These are phyloP conservation scores for Lissocephala sabroskyi DNA, from an alignment of 2,888 invertebrate species.

Conservation along the genomic window DNA sequence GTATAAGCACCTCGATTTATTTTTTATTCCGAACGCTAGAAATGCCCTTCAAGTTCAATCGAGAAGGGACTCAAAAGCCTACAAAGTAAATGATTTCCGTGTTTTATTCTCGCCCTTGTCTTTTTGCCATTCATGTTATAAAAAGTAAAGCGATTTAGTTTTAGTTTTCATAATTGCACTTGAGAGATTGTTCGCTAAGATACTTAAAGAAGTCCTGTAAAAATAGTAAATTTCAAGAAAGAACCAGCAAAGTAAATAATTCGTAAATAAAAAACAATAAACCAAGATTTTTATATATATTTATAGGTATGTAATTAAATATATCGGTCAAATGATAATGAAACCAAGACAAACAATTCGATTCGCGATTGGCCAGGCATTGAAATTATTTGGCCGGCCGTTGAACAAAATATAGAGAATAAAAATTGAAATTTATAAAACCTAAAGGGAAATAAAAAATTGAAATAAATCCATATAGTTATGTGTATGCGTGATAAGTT, in stretches of 20 bases:
- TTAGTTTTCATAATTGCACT: slow-evolving; percentile 51
- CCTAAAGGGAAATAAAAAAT: slow-evolving; percentile 45
- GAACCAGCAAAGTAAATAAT: no score
- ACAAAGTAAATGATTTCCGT: no score
- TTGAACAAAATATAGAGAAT: slow-evolving; percentile 40
- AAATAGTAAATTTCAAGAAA: neutral
- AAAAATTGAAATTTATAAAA: no score
- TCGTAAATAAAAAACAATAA: slow-evolving; percentile 54
- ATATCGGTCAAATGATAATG: slow-evolving; percentile 24
- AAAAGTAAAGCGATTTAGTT: no score
- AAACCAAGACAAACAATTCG: slow-evolving; percentile 24
- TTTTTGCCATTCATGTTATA: no score
- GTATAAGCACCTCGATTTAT: neutral
- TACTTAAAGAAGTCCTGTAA: neutral
- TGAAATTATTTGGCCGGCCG: no score
- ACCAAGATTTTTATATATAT: slow-evolving; percentile 47
- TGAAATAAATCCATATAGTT: slow-evolving; percentile 38
- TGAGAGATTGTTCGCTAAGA: slow-evolving; percentile 37
- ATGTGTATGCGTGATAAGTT: slow-evolving; percentile 56
- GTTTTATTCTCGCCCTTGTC: no score
- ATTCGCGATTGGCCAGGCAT: no score
- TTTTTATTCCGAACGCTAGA: slow-evolving; percentile 10
- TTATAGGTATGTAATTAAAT: slow-evolving; percentile 24
- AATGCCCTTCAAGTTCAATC: no score
- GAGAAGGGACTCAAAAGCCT: no score